Percentiles rank a stretch among this genome's conserved stretches.
phyloP scores from a whole-genome alignment of 23 tunicate species.

The Ciona savignyi region DNA sequence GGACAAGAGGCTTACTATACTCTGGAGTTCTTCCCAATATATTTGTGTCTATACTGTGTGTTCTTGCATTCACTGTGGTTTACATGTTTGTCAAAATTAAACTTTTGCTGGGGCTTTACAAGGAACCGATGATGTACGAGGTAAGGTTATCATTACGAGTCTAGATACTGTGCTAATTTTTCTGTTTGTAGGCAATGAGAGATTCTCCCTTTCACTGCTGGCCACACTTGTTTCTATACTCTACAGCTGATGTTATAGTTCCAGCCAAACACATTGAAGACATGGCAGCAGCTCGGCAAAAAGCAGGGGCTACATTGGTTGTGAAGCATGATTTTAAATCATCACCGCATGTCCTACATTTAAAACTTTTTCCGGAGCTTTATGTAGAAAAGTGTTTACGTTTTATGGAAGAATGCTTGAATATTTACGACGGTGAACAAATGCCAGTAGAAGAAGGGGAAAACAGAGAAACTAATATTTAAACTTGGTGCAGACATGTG shows the following conservation, averaged over 20 bases:
- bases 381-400: slow-evolving; percentile 22
- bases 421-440: slow-evolving; percentile 3
- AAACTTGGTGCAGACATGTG: too few relatives aligned
- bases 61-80: slow-evolving; percentile 8
- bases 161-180: neutral
- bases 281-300: slow-evolving; percentile 24
- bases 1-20: slow-evolving; percentile 11
- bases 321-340: slow-evolving; percentile 31
- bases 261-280: slow-evolving; percentile 36
- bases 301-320: slow-evolving; percentile 24
- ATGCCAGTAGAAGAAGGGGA: neutral
- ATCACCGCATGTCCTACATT: slow-evolving; percentile 62
- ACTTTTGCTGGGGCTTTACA: neutral
- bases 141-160: neutral
- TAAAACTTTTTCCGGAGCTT: slow-evolving; percentile 26
- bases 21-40: slow-evolving; percentile 12
- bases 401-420: slow-evolving; percentile 18
- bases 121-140: slow-evolving; percentile 2
- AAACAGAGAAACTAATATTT: too few relatives aligned
- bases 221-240: slow-evolving; percentile 71
- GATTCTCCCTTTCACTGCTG: slow-evolving; percentile 18
- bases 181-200: slow-evolving; percentile 8
- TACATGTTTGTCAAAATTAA: neutral
- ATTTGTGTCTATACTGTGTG: slow-evolving; percentile 2
- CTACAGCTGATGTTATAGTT: slow-evolving; percentile 51